Percentiles rank a stretch among this genome's conserved stretches.
Evolutionary conservation across 2,888 invertebrate genomes (phyloP).

Genomic region (Agrochola macilenta): DNA sequence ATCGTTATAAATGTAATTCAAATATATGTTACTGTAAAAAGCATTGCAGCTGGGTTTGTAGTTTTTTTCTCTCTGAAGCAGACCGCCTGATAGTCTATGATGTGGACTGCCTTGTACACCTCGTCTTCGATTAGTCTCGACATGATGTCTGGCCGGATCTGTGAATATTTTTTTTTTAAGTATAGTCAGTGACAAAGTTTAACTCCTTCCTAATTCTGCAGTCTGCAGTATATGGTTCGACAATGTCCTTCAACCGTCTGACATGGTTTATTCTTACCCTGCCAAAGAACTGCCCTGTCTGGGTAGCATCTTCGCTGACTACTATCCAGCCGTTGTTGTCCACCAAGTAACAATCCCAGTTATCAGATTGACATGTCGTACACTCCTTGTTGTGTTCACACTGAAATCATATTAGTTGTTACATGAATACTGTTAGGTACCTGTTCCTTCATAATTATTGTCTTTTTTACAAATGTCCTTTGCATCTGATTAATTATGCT

Average conservation of each 20-base stretch:
- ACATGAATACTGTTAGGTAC: not conserved
- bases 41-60: slow-evolving; percentile 90
- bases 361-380: slow-evolving; percentile 89
- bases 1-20: not conserved
- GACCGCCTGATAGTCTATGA: slow-evolving; percentile 97
- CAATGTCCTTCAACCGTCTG: not conserved
- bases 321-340: slow-evolving; percentile 97
- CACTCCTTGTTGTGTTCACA: slow-evolving; percentile 88
- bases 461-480: not conserved
- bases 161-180: slow-evolving; percentile 45
- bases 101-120: slow-evolving; percentile 93
- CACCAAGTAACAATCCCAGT: slow-evolving; percentile 95
- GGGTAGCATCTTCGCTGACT: slow-evolving; percentile 92
- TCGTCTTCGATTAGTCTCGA: slow-evolving; percentile 93
- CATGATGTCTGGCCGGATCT: slow-evolving; percentile 94
- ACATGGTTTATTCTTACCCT: slow-evolving; percentile 87
- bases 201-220: not conserved
- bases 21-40: slow-evolving; percentile 90
- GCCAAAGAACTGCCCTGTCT: slow-evolving; percentile 97
- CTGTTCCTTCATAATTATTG: not conserved
- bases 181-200: not conserved
- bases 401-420: slow-evolving; percentile 73
- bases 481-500: not conserved
- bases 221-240: not conserved
- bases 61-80: slow-evolving; percentile 94